These are phyloP conservation scores for Mamestra brassicae DNA, from an alignment of 2,888 invertebrate genomes.

Conservation along the genomic window DNA sequence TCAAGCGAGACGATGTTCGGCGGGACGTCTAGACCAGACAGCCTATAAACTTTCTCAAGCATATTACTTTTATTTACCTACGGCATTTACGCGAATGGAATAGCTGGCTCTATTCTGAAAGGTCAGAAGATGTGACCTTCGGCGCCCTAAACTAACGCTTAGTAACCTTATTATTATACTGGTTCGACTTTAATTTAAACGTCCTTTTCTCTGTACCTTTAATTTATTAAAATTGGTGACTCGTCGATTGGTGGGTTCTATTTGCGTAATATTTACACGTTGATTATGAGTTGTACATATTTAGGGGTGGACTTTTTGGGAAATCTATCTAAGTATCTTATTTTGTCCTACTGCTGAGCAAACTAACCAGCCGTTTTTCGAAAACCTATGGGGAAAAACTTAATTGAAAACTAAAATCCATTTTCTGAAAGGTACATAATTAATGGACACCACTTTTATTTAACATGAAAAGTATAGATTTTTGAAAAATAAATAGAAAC, in stretches of 20 bases:
- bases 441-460: too few relatives aligned
- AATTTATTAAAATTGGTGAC: constrained; percentile 42
- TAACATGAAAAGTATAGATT: background rate
- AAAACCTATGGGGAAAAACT: background rate
- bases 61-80: constrained; percentile 70
- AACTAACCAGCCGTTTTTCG: background rate
- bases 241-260: constrained; percentile 11
- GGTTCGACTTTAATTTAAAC: constrained; percentile 34
- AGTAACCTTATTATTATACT: constrained; percentile 50
- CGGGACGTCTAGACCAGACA: constrained; percentile 76
- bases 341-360: background rate
- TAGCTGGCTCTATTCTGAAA: constrained; percentile 62
- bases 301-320: too few relatives aligned
- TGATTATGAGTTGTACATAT: constrained; percentile 3
- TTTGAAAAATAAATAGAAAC: background rate
- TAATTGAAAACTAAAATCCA: too few relatives aligned
- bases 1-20: constrained; percentile 62
- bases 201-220: constrained; percentile 21
- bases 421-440: too few relatives aligned
- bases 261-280: constrained; percentile 12
- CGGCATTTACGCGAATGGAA: constrained; percentile 62
- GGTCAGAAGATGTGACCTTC: constrained; percentile 61
- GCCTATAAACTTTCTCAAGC: constrained; percentile 75
- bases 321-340: too few relatives aligned
- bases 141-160: constrained; percentile 44